phyloP scores from a whole-genome alignment of 2,888 invertebrate species.

The Latrodectus elegans region DNA sequence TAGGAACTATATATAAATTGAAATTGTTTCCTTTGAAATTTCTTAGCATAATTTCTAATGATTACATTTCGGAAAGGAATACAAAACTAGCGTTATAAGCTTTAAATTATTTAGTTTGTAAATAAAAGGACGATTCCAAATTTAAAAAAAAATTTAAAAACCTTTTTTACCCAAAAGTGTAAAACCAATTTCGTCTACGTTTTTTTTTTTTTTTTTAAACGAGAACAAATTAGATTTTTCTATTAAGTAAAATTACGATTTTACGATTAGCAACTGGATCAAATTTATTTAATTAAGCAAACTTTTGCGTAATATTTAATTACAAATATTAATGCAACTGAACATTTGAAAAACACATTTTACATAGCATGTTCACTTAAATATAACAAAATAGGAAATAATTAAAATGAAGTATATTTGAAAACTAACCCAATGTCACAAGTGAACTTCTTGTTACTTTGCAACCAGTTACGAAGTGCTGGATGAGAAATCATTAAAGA shows the following conservation, averaged over 20 bases:
- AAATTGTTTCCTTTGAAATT: too few species aligned
- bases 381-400: background rate
- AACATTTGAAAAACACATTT: background rate
- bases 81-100: too few species aligned
- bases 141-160: too few species aligned
- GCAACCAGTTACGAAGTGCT: constrained; percentile 97
- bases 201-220: too few species aligned
- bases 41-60: too few species aligned
- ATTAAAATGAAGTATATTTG: background rate
- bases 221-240: too few species aligned
- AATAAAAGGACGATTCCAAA: too few species aligned
- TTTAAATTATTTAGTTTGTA: too few species aligned
- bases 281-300: background rate
- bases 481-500: constrained; percentile 98
- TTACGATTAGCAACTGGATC: background rate
- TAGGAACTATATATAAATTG: too few species aligned
- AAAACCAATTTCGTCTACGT: too few species aligned
- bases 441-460: constrained; percentile 86
- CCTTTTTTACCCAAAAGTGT: too few species aligned
- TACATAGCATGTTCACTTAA: background rate
- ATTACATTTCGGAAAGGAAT: too few species aligned
- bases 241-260: background rate
- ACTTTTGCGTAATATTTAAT: background rate
- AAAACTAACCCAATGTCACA: constrained; percentile 83
- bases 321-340: background rate